Conservation (phyloP, 2,888 invertebrate species). For the Acheta domesticus region DNA sequence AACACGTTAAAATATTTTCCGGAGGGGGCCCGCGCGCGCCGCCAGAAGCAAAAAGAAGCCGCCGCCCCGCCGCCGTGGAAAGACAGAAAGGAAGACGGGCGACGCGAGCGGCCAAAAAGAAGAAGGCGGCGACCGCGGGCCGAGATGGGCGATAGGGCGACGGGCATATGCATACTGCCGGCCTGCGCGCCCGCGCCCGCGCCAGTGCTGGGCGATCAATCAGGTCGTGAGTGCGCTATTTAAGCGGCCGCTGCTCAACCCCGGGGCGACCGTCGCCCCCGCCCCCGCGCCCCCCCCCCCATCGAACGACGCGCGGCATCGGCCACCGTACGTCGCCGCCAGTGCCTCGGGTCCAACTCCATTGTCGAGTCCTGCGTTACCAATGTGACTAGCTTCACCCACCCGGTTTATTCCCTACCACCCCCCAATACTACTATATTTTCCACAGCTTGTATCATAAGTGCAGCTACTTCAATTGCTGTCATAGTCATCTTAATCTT, state of each 20-base stretch:
- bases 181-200: neutral
- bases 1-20: slow-evolving; percentile 7
- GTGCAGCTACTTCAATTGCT: too few relatives aligned
- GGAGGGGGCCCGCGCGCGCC: neutral
- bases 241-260: slow-evolving; percentile 4
- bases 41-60: neutral
- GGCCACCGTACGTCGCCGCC: neutral
- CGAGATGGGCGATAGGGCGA: neutral
- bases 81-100: slow-evolving; percentile 18
- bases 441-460: too few relatives aligned
- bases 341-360: too few relatives aligned
- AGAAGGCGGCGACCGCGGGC: neutral
- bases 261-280: neutral
- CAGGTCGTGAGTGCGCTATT: slow-evolving; percentile 10
- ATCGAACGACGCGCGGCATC: neutral
- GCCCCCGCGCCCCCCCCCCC: neutral
- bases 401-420: too few relatives aligned
- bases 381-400: too few relatives aligned
- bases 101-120: neutral
- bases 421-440: too few relatives aligned
- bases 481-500: too few relatives aligned
- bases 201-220: neutral
- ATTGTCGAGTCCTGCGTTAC: too few relatives aligned
- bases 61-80: neutral
- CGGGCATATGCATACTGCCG: neutral